These are phyloP conservation scores for Cassiopea andromeda DNA, from an alignment of 30 jellyfish, hydroid and myxozoan genomes.

Conservation along the genomic window DNA sequence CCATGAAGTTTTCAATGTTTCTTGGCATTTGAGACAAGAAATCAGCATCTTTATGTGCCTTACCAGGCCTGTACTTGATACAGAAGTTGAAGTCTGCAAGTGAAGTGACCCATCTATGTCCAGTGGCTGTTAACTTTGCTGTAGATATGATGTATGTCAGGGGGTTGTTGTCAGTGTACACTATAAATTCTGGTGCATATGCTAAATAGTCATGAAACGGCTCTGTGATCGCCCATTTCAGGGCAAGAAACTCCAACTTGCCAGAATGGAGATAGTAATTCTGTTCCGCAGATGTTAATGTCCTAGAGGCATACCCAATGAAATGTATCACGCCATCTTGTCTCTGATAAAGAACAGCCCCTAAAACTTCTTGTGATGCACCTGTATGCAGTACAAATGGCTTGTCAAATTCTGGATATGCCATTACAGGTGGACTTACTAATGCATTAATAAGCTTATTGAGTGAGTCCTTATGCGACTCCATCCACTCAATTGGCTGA, in stretches of 20 bases:
- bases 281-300: conserved; percentile 39
- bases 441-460: neutral
- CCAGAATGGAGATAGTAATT: conserved; percentile 40
- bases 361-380: neutral
- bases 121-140: conserved; percentile 62
- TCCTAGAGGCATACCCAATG: conserved; percentile 22
- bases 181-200: conserved; percentile 40
- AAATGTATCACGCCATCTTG: conserved; percentile 36
- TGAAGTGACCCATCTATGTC: conserved; percentile 68
- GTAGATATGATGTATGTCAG: conserved; percentile 38
- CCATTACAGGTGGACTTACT: neutral
- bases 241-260: conserved; percentile 45
- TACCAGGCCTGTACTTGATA: conserved; percentile 58
- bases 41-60: conserved; percentile 38
- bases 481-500: neutral
- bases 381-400: neutral
- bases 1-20: conserved; percentile 5
- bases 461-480: neutral
- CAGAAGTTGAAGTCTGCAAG: conserved; percentile 45
- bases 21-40: conserved; percentile 59
- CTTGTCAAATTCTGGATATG: neutral
- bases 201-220: conserved; percentile 32
- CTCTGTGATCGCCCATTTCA: conserved; percentile 65
- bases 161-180: conserved; percentile 62
- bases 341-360: conserved; percentile 39